Base-by-base conservation (phyloP, 2,797 vertebrate species). In the Mastacembelus armatus region DNA sequence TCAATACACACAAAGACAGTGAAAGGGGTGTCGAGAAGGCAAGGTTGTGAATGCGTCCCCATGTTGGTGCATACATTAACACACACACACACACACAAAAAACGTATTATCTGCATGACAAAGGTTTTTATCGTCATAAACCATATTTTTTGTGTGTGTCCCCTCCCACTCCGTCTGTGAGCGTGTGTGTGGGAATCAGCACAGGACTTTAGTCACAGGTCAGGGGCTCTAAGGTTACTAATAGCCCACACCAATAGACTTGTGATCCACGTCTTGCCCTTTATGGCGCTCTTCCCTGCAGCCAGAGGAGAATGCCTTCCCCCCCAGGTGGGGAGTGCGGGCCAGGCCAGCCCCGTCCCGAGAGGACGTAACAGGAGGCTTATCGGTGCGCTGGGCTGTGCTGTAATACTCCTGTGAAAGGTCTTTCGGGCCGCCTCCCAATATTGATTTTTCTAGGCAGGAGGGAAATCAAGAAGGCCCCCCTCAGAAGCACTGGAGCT, bases 361-460 rank as follows among this genome's bases (percentile, higher is more conserved):
- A 52, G 93, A 90, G 93, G 87, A 81, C 76, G 92, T 91, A 93
- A 94, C 91, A 84, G 64, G 91, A 94, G 90, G 93, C 92, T 92
- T 94, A 93, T 94, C 92, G 80, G 89, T 86, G 91, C 87, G 81
- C 85, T 59, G 80, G 80, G 84, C 88, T 93, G 92, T 91, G 89
- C 91, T 93, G 85, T 93, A 93, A 94, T 94, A 94, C 94, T 93
- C 93, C 92, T 94, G 93, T 94, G 93, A 94, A 94, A 94, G 92
- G 89, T 85, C 88, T 90, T 80, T 86, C 84, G 80, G 84, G 87
- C 87, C 90, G 76, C 91, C 94, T 92, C 93, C 90, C 93, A 93
- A 92, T 93, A 92, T 89, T 89, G 77, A 89, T 88, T 91, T 91
- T 90, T 92, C 87, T 90, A 85, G 78, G 86, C 84, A 87, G 86